Conservation (phyloP, 2,113 vertebrate species). For the Ameiurus melas region DNA sequence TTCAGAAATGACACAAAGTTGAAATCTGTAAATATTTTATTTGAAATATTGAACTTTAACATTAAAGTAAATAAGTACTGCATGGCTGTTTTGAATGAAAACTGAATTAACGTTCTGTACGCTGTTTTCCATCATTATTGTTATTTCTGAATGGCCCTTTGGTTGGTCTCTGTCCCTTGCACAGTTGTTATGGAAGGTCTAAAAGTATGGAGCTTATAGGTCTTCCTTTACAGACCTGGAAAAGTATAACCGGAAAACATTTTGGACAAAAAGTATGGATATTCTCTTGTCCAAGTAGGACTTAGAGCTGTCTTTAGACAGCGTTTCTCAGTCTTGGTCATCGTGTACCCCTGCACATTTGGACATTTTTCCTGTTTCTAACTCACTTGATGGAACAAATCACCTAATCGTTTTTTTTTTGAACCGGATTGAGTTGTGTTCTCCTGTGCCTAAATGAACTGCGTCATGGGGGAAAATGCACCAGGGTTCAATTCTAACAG, state of each 20-base stretch:
- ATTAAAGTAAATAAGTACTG: background rate
- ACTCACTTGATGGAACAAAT: background rate
- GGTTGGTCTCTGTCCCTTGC: background rate
- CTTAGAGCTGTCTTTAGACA: background rate
- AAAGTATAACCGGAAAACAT: background rate
- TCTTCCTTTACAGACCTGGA: background rate
- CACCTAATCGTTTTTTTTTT: background rate
- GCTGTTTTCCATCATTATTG: background rate
- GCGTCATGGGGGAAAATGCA: background rate
- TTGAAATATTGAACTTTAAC: background rate
- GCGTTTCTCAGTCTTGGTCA: background rate
- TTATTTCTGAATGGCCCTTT: background rate
- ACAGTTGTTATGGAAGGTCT: background rate
- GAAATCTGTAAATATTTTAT: background rate
- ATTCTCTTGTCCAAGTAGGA: background rate
- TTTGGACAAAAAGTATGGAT: background rate
- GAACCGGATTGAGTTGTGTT: background rate
- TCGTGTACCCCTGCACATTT: background rate
- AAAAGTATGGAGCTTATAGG: background rate
- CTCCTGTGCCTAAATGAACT: background rate
- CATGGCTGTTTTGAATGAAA: background rate
- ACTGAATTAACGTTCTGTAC: background rate
- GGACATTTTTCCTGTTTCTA: background rate
- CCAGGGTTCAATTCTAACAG: background rate
- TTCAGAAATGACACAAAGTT: background rate